Conservation (phyloP, 2,888 invertebrate genomes). For the Marronus borbonicus region DNA sequence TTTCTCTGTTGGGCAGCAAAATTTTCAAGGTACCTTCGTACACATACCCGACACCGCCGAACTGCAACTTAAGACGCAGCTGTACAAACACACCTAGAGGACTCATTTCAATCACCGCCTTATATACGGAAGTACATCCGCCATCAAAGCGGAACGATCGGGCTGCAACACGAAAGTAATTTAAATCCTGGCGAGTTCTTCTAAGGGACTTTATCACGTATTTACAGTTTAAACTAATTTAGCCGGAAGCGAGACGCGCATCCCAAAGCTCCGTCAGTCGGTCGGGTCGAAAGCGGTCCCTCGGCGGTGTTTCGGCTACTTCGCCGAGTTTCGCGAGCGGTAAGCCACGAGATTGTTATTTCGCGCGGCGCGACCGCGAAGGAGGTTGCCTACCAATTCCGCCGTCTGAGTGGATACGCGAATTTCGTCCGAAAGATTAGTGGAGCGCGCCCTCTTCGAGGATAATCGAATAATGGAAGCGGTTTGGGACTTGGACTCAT, state of each 20-base stretch:
- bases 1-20: too few relatives aligned
- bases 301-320: conserved; percentile 24
- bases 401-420: neutral
- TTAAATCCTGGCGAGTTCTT: conserved; percentile 29
- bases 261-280: conserved; percentile 15
- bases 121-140: neutral
- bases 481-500: too few relatives aligned
- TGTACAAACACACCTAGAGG: too few relatives aligned
- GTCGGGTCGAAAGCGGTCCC: conserved; percentile 26
- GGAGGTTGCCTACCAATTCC: neutral
- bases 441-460: neutral
- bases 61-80: too few relatives aligned
- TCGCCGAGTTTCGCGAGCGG: conserved; percentile 31
- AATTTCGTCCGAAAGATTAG: neutral
- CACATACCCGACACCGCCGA: too few relatives aligned
- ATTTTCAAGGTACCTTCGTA: too few relatives aligned
- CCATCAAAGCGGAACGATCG: neutral
- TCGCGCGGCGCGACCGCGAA: neutral
- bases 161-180: conserved; percentile 7
- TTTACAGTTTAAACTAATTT: conserved; percentile 46
- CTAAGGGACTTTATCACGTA: conserved; percentile 25
- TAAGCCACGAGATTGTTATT: conserved; percentile 37
- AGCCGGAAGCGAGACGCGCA: neutral
- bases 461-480: neutral
- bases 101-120: too few relatives aligned